phyloP scores from a whole-genome alignment of 2,797 vertebrate species.

The Sebastes variabilis region DNA sequence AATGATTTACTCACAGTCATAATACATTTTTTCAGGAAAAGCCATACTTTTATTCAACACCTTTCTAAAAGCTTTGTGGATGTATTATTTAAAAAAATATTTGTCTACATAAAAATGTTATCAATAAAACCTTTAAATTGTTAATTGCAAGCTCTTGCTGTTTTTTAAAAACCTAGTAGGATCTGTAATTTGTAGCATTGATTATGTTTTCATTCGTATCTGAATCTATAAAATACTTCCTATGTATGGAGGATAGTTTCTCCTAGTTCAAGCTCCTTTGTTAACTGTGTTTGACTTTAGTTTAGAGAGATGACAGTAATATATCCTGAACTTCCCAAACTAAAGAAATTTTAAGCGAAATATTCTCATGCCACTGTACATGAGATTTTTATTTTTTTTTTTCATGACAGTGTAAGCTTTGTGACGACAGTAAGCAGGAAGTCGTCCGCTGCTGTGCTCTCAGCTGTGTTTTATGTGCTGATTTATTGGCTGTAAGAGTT shows the following conservation, averaged over 20 bases:
- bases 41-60: too few species aligned
- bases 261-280: not conserved
- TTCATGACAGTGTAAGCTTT: not conserved
- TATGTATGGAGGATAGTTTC: not conserved
- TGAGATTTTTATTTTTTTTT: not conserved
- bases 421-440: constrained; percentile 16
- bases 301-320: not conserved
- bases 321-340: not conserved
- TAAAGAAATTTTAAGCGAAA: not conserved
- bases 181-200: not conserved
- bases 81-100: too few species aligned
- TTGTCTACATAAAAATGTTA: too few species aligned
- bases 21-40: too few species aligned
- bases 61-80: too few species aligned
- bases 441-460: not conserved
- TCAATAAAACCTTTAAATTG: too few species aligned
- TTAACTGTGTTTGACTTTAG: not conserved
- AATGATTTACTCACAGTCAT: too few species aligned
- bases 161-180: not conserved
- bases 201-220: not conserved
- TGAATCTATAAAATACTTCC: not conserved
- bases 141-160: not conserved
- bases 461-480: not conserved
- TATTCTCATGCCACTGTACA: not conserved
- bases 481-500: constrained; percentile 23